phyloP scores from a whole-genome alignment of 2,113 vertebrate species.

The Aythya baeri region DNA sequence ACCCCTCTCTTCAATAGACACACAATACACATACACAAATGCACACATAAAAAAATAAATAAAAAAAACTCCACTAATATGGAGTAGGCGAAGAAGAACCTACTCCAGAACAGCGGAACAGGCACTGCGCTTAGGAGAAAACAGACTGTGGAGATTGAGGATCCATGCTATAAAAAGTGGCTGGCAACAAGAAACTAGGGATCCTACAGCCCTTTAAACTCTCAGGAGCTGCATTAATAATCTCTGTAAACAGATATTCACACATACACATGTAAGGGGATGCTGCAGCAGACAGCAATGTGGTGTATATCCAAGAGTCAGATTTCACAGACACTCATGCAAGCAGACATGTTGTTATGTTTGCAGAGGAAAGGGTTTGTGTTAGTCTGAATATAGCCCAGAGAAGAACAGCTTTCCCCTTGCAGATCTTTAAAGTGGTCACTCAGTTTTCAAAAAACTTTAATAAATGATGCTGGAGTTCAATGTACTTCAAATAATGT shows the following conservation, averaged over 20 bases:
- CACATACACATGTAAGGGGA: background rate
- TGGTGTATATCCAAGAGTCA: background rate
- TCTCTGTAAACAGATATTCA: too few relatives aligned
- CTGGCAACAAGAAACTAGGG: background rate
- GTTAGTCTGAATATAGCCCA: background rate
- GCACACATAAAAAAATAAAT: background rate
- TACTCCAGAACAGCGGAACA: background rate
- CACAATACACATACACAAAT: background rate
- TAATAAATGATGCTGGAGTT: background rate
- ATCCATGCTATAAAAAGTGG: background rate
- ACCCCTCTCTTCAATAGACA: background rate
- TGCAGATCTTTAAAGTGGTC: background rate
- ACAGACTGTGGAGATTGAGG: background rate
- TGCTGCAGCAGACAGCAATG: background rate
- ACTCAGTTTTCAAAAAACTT: background rate
- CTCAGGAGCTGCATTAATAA: background rate
- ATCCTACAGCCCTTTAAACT: background rate
- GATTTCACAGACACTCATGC: background rate
- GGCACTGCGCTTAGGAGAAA: background rate
- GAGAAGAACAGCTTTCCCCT: background rate
- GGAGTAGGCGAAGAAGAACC: fast-evolving
- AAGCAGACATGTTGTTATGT: background rate
- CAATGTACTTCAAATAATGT: background rate
- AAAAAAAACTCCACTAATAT: background rate
- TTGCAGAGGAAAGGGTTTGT: background rate